Conservation (phyloP, 92 coral and sea anemone genomes). For the Zoanthus gigantus region DNA sequence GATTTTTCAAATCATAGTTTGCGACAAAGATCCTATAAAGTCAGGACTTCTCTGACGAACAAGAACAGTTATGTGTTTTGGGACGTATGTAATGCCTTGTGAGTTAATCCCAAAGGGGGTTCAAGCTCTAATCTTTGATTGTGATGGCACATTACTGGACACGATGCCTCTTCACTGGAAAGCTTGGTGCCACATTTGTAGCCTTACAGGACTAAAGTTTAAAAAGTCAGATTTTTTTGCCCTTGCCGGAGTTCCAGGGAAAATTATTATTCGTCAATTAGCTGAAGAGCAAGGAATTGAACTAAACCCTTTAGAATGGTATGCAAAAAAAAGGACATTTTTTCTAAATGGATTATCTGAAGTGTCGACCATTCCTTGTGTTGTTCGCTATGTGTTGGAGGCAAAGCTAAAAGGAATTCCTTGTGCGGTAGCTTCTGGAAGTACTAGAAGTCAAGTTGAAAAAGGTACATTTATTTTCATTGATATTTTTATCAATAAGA, state of each 20-base stretch:
- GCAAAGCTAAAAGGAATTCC: slow-evolving; percentile 84
- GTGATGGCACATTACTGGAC: slow-evolving; percentile 92
- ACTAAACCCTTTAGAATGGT: slow-evolving; percentile 83
- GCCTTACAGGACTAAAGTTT: slow-evolving; percentile 84
- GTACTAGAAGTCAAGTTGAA: slow-evolving; percentile 88
- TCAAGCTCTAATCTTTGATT: slow-evolving; percentile 89
- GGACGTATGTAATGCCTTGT: slow-evolving; percentile 29
- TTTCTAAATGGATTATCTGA: slow-evolving; percentile 74
- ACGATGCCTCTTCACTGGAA: slow-evolving; percentile 96
- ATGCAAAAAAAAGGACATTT: slow-evolving; percentile 80
- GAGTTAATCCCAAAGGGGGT: slow-evolving; percentile 72
- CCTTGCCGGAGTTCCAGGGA: slow-evolving; percentile 93
- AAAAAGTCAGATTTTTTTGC: slow-evolving; percentile 81
- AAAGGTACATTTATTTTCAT: slow-evolving; percentile 67
- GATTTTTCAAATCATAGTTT: too few species aligned
- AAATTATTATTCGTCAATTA: slow-evolving; percentile 82
- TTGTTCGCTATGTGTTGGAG: slow-evolving; percentile 82
- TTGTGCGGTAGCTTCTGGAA: slow-evolving; percentile 91
- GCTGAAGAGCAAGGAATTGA: slow-evolving; percentile 85
- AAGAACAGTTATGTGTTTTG: slow-evolving; percentile 37
- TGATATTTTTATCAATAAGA: not conserved
- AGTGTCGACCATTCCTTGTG: slow-evolving; percentile 78
- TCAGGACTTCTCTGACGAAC: slow-evolving; percentile 2
- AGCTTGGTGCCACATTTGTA: slow-evolving; percentile 94
- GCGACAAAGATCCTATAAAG: not conserved